Base-by-base conservation (phyloP, 2,797 vertebrate genomes). In the Artibeus lituratus region DNA sequence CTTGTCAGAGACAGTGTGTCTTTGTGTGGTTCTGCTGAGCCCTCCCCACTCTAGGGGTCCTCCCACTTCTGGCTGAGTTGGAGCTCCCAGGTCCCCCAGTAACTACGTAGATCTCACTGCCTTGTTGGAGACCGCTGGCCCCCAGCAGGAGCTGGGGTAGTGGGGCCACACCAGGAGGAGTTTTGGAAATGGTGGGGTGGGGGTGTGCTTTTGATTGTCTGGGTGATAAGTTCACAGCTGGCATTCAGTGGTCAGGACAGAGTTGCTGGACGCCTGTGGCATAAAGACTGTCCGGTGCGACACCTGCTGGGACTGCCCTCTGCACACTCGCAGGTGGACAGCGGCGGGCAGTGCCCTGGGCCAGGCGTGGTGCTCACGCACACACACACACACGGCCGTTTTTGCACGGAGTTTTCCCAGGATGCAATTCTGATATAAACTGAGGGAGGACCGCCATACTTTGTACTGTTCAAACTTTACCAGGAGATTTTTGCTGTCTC, bases 271-370 rank as follows among this genome's bases (percentile, higher is more conserved):
- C 0, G 0, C 42, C 19, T 1, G 55, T 8, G 10, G 53, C 59
- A n/a, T 15, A 15, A 44, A 29, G 26, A 62, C 57, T 21, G 24
- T 32, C 26, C 26, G 3, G 55, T 19, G 29, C 5, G 42, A 47
- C 42, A 8, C 57, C 11, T 5, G 59, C 76, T 2, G 1, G 3
- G n/a, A 78, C 24, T 26, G 49, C 35, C 77, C 32, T 24, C 42
- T 18, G 4, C 14, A 32, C 22, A 2, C 26, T 10, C 1, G 0
- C 55, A 32, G 37, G 69, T 2, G 12, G 51, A 51, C 21, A 8
- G 12, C 70, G 1, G 4, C 0, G 0, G 67, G 32, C 16, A 3
- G 5, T 2, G 18, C 19, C 62, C 47, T 12, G 74, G 37, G 12
- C 59, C 29, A 29, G 39, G 11, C 39, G 53, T 0, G n/a, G 70